Base-by-base conservation (phyloP, 2,797 vertebrate species). In the Gymnodraco acuticeps region DNA sequence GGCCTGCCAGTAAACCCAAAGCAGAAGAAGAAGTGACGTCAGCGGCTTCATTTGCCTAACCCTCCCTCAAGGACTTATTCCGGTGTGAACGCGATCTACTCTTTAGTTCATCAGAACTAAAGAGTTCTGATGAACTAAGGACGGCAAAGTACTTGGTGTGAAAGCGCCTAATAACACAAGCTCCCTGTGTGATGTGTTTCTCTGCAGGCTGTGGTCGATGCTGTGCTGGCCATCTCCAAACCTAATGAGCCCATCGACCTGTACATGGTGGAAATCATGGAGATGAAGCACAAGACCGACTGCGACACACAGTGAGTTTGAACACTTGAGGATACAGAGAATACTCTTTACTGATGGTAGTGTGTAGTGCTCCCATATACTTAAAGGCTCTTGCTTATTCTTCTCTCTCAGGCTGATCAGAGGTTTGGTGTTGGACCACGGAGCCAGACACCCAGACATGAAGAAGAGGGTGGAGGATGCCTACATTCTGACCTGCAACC, bases 251-350 rank as follows among this genome's bases (percentile, higher is more conserved):
- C 97, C 59, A 97, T 97, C 19, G 98, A 99, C 84, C 95, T 99
- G 45, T 97, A 94, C 93, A 99, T 99, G 98, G 96, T 99, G 82
- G 98, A 99, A 85, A 98, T 99, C 62, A 99, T 99, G 97, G 98
- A 99, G 90, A 99, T 99, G 98, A 99, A 96, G 74, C 98, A 99
- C 87, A 99, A 98, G 92, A 98, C 96, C 0, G 98, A 99, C 87
- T 97, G 97, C 0, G 98, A 99, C 78, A 99, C 98, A 75, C 93
- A 96, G 98, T 99, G 85, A 94, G 97, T 95, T 5, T 62, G 10
- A 31, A 59, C 5, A 50, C 14, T 17, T 23, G 0, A 38, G 8
- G 7, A 6, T 38, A 38, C 33, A 38, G 33, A 38, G 0, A 47
- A 13, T 4, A 38, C 53, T 5, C 0, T 11, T 42, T 1, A 16